These are phyloP conservation scores for Eurystomus glaucurus DNA, from an alignment of 2,797 vertebrate genomes.

Conservation along the genomic window DNA sequence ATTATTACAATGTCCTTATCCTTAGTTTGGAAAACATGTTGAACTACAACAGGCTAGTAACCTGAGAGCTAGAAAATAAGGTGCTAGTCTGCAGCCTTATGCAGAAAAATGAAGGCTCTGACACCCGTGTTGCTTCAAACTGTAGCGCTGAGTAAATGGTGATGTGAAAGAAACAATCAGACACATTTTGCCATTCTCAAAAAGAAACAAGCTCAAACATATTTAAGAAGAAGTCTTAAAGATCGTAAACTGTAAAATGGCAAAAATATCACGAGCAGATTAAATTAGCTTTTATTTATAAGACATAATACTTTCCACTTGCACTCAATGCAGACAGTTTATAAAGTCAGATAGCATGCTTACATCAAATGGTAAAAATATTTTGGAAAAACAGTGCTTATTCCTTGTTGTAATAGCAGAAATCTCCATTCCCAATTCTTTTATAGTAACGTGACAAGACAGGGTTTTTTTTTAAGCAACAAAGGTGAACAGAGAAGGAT, in stretches of 20 bases:
- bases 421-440: background rate
- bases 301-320: slow-evolving; percentile 33
- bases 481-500: background rate
- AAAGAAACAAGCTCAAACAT: background rate
- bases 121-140: background rate
- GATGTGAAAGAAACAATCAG: background rate
- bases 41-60: background rate
- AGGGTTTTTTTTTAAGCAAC: background rate
- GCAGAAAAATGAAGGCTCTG: background rate
- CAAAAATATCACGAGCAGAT: background rate
- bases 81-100: background rate
- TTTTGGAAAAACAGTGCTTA: background rate
- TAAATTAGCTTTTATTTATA: slow-evolving; percentile 42
- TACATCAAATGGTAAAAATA: background rate
- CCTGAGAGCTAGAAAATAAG: background rate
- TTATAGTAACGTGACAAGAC: background rate
- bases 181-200: background rate
- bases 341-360: background rate
- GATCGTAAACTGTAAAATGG: background rate
- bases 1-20: background rate
- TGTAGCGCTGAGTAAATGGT: background rate
- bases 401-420: background rate
- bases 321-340: background rate
- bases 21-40: background rate
- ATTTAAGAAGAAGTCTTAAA: background rate